Conservation (phyloP, 2,113 vertebrate species). For the Accipiter virgatus region DNA sequence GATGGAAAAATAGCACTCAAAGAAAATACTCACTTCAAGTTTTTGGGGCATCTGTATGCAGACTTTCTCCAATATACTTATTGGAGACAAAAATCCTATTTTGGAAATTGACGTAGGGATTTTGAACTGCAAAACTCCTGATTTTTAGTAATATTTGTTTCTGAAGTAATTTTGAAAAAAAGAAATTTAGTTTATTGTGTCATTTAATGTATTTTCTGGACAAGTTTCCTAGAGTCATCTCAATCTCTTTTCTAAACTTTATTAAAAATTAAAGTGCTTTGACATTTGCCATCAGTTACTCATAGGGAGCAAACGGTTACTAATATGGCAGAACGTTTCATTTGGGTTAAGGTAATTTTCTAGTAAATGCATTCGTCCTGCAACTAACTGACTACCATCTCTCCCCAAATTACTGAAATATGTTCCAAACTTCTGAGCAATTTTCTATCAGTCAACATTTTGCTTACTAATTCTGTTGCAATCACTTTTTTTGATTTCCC, state of each 20-base stretch:
- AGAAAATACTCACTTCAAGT: neutral
- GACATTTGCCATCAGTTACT: neutral
- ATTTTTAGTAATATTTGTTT: neutral
- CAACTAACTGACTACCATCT: neutral
- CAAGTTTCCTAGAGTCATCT: neutral
- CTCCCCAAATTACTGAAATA: neutral
- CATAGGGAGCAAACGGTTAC: neutral
- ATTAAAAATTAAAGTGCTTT: neutral
- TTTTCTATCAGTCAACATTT: neutral
- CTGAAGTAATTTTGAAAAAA: neutral
- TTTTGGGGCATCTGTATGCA: neutral
- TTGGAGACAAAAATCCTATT: neutral
- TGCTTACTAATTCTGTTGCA: neutral
- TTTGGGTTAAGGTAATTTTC: neutral
- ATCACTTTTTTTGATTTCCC: neutral
- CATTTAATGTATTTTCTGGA: neutral
- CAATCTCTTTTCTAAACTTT: neutral
- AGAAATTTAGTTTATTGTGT: neutral
- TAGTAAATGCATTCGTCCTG: neutral
- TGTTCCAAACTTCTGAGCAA: neutral
- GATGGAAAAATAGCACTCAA: neutral
- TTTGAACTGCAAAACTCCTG: neutral
- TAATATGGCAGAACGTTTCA: neutral
- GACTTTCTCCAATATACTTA: neutral
- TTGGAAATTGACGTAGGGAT: neutral